Conservation (phyloP, 2,113 vertebrate genomes). For the Trematomus loennbergii region DNA sequence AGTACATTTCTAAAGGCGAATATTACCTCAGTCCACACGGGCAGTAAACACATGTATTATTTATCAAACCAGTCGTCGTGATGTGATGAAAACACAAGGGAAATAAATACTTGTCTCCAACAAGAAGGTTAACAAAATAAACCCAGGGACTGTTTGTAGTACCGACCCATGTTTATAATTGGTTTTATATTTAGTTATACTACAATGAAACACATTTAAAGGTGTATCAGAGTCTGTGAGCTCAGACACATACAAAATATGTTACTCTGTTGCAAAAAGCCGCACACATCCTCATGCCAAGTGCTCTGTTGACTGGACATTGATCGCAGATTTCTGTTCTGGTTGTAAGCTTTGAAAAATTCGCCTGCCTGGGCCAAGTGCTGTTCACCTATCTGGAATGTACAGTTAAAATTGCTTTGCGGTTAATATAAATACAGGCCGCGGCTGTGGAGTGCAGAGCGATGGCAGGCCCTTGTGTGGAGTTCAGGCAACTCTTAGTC, state of each 20-base stretch:
- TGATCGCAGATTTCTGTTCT: slow-evolving; percentile 67
- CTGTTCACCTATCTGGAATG: slow-evolving; percentile 84
- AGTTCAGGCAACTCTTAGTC: slow-evolving; percentile 52
- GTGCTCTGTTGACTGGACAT: slow-evolving; percentile 71
- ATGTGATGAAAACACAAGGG: slow-evolving; percentile 59
- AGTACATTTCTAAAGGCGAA: slow-evolving; percentile 65
- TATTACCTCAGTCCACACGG: slow-evolving; percentile 66
- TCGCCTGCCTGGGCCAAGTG: slow-evolving; percentile 70
- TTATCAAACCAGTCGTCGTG: slow-evolving; percentile 62
- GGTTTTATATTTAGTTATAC: slow-evolving; percentile 77
- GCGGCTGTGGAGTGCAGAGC: slow-evolving; percentile 55
- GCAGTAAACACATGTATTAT: slow-evolving; percentile 79
- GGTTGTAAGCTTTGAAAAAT: slow-evolving; percentile 79
- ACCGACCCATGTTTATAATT: slow-evolving; percentile 74
- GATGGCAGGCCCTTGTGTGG: slow-evolving; percentile 60
- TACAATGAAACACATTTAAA: slow-evolving; percentile 75
- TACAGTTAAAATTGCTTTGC: slow-evolving; percentile 81
- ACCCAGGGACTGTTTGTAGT: slow-evolving; percentile 61
- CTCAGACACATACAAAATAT: slow-evolving; percentile 77
- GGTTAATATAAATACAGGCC: slow-evolving; percentile 79
- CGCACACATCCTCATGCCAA: slow-evolving; percentile 70
- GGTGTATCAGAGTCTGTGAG: slow-evolving; percentile 66
- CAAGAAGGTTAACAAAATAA: slow-evolving; percentile 31
- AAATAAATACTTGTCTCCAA: slow-evolving; percentile 51
- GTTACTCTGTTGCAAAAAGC: slow-evolving; percentile 77